These are phyloP conservation scores for Alviniconcha strummeri DNA, from an alignment of 2,888 invertebrate genomes.

Conservation along the genomic window DNA sequence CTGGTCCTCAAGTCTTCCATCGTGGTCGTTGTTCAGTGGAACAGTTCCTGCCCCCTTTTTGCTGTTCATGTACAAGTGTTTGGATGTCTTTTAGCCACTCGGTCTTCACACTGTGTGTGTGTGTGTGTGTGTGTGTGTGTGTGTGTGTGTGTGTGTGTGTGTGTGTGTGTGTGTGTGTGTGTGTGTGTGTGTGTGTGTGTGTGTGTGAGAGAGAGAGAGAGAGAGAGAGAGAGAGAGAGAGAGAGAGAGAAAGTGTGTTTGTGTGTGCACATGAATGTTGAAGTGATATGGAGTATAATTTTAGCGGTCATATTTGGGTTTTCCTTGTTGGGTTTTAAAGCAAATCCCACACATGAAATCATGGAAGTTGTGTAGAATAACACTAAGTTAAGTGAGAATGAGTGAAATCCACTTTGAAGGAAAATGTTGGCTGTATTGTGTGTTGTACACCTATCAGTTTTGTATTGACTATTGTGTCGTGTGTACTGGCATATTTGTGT, in stretches of 20 bases:
- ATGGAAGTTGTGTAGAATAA: neutral
- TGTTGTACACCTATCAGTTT: neutral
- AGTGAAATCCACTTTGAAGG: slow-evolving; percentile 16
- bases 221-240: neutral
- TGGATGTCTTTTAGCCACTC: no score
- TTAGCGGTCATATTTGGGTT: neutral
- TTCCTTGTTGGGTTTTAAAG: neutral
- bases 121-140: no score
- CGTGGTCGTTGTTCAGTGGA: no score
- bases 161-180: no score
- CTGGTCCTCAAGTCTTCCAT: no score
- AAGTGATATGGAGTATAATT: no score
- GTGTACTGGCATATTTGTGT: neutral
- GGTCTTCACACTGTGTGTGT: no score
- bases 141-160: no score
- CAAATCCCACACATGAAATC: neutral
- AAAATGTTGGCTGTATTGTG: neutral
- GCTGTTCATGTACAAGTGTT: no score
- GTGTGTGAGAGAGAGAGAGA: neutral
- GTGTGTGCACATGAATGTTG: no score
- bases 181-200: slow-evolving; percentile 7
- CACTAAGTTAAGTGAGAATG: neutral
- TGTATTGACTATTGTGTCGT: neutral
- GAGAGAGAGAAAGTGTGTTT: no score
- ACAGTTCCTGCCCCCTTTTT: no score